Percentiles rank a stretch among this genome's conserved stretches.
Conservation (phyloP, 2,113 vertebrate genomes). For the Erinaceus europaeus region DNA sequence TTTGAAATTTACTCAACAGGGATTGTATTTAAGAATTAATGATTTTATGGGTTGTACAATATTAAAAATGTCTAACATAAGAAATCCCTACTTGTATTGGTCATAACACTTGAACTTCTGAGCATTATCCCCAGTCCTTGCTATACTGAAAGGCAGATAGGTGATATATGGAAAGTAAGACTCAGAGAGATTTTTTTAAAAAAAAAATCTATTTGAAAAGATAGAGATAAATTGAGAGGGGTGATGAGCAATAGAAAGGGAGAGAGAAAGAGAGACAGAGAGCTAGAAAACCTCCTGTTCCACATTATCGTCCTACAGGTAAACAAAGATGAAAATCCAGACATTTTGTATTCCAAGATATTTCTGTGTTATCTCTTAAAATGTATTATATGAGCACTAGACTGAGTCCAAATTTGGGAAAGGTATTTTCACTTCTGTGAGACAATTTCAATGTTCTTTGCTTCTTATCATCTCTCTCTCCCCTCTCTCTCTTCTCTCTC, state of each 20-base stretch:
- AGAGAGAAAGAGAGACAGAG: too few relatives aligned
- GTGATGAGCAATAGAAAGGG: too few relatives aligned
- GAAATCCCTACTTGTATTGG: background rate
- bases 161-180: background rate
- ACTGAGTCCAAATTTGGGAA: background rate
- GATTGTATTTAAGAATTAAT: background rate
- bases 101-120: background rate
- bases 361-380: background rate
- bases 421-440: conserved; percentile 6
- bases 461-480: background rate
- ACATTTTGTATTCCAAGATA: too few relatives aligned
- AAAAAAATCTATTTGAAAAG: too few relatives aligned
- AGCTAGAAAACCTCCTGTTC: too few relatives aligned
- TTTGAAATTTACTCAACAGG: conserved; percentile 18
- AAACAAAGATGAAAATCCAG: background rate
- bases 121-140: conserved; percentile 20
- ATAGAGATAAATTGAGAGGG: too few relatives aligned
- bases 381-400: background rate
- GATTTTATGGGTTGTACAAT: background rate
- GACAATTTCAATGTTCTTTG: background rate
- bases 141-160: background rate
- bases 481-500: too few relatives aligned
- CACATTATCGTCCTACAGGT: background rate
- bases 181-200: background rate
- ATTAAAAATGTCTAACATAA: background rate